A percentile compares a stretch with the other conserved stretches of the same genome.
phyloP scores from a whole-genome alignment of 2,888 invertebrate genomes.

The Callyntrura guangdongensis region DNA sequence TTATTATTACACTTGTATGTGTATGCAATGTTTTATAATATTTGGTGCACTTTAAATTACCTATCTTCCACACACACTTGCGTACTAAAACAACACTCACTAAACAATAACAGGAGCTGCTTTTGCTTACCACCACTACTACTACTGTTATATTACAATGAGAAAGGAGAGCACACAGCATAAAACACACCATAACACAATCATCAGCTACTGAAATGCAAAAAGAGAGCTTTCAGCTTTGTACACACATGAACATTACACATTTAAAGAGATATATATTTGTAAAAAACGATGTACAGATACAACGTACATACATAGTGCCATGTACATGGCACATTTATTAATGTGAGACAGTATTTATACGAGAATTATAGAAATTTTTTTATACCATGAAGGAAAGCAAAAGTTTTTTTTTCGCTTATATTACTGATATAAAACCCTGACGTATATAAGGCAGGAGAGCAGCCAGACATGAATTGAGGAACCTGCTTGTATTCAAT shows the following conservation, averaged over 20 bases:
- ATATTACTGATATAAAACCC: background rate
- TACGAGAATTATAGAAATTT: constrained; percentile 1
- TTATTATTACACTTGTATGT: constrained; percentile 25
- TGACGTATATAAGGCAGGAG: constrained; percentile 21
- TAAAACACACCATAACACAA: constrained; percentile 47
- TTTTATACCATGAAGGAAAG: constrained; percentile 61
- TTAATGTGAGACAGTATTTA: constrained; percentile 10
- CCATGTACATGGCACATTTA: background rate
- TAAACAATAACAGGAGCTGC: constrained; percentile 50
- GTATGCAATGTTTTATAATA: constrained; percentile 39
- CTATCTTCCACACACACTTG: constrained; percentile 59
- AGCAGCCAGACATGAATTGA: constrained; percentile 10
- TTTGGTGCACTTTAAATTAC: constrained; percentile 72
- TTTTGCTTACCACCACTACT: constrained; percentile 26
- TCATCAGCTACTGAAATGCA: constrained; percentile 44
- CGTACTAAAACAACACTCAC: constrained; percentile 51
- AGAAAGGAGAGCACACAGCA: constrained; percentile 26
- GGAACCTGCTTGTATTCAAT: constrained; percentile 72
- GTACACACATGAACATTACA: constrained; percentile 27
- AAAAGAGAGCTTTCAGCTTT: constrained; percentile 14
- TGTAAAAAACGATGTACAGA: constrained; percentile 21
- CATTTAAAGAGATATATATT: constrained; percentile 28
- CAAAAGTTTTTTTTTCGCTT: constrained; percentile 65
- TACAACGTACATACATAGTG: background rate
- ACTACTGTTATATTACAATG: constrained; percentile 25